These are phyloP conservation scores for Molanna angustata DNA, from an alignment of 2,888 invertebrate genomes.

Conservation along the genomic window DNA sequence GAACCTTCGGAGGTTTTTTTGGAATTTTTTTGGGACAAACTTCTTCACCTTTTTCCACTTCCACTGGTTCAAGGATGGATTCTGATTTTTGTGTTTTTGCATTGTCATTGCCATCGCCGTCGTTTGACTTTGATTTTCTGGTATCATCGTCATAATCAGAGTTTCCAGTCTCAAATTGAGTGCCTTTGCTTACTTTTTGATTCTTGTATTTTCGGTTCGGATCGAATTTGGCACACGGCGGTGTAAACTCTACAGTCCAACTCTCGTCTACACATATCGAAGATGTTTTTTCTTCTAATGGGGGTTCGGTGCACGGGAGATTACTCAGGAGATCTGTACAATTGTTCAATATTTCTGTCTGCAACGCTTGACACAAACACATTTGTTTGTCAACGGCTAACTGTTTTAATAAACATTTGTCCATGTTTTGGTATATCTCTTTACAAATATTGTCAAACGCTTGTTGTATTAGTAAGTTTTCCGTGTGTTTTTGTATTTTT, in stretches of 20 bases:
- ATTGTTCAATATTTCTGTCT: slow-evolving; percentile 5
- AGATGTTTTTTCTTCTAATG: background rate
- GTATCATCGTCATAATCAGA: slow-evolving; percentile 4
- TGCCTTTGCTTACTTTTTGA: background rate
- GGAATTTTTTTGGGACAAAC: too few species aligned
- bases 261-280: background rate
- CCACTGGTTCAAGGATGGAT: too few species aligned
- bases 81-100: too few species aligned
- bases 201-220: slow-evolving; percentile 7
- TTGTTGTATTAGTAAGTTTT: background rate
- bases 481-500: background rate
- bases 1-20: too few species aligned
- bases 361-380: slow-evolving; percentile 8
- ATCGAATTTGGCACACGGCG: slow-evolving; percentile 8
- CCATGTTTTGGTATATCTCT: slow-evolving; percentile 4
- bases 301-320: background rate
- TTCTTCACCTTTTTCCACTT: too few species aligned
- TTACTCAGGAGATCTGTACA: slow-evolving; percentile 1
- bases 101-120: background rate
- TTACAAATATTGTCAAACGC: slow-evolving; percentile 15
- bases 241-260: slow-evolving; percentile 15
- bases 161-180: slow-evolving; percentile 2
- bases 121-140: background rate
- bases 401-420: slow-evolving; percentile 5
- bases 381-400: slow-evolving; percentile 1